These are phyloP conservation scores for Sisyra nigra DNA, from an alignment of 2,888 invertebrate species.

Conservation along the genomic window DNA sequence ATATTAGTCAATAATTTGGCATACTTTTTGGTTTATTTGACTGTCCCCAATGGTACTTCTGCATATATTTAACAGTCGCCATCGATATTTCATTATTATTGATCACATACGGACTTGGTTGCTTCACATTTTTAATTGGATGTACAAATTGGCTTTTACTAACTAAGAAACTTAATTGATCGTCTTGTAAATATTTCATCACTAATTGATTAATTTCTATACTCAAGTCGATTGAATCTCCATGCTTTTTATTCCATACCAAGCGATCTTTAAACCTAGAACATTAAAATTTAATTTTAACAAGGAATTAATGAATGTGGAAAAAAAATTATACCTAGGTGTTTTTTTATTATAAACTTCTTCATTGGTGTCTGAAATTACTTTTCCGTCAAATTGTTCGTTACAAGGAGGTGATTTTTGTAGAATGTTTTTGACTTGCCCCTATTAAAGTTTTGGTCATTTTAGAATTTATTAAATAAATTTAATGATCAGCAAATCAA, in stretches of 20 bases:
- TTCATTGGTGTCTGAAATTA: neutral
- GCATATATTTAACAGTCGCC: conserved; percentile 55
- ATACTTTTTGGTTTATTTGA: no score
- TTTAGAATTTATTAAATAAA: neutral
- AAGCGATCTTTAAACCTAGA: neutral
- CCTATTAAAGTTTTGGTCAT: conserved; percentile 20
- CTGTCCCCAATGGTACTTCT: conserved; percentile 38
- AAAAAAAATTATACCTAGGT: no score
- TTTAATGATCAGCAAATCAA: no score
- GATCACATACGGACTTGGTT: conserved; percentile 14
- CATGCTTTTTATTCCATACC: conserved; percentile 12
- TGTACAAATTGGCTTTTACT: conserved; percentile 18
- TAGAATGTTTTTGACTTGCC: conserved; percentile 36
- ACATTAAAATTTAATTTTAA: neutral
- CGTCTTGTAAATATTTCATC: conserved; percentile 35
- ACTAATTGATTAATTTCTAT: conserved; percentile 36
- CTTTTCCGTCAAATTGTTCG: neutral
- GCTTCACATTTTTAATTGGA: conserved; percentile 2
- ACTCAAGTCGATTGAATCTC: conserved; percentile 28
- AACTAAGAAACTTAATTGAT: conserved; percentile 26
- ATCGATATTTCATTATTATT: conserved; percentile 43
- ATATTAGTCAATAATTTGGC: no score
- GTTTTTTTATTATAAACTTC: no score
- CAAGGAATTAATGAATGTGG: neutral
- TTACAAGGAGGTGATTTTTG: conserved; percentile 23